Percentiles rank a stretch among this genome's conserved stretches.
phyloP scores from a whole-genome alignment of 2,113 vertebrate genomes.

The Peromyscus leucopus region DNA sequence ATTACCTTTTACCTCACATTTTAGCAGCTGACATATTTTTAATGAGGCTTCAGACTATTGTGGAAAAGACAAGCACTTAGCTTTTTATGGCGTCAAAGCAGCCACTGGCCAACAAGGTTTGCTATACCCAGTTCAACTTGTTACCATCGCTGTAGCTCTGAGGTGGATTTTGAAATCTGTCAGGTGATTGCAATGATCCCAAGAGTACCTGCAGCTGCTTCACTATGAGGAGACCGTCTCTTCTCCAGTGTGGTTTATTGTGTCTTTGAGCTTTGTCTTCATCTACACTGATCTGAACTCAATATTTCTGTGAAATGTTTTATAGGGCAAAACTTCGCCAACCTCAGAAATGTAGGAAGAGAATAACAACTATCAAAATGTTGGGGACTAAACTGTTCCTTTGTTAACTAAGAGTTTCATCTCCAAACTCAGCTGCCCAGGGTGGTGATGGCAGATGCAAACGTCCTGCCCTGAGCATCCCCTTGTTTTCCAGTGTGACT shows the following conservation, averaged over 20 bases:
- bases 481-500: not conserved
- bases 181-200: not conserved
- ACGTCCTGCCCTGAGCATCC: not conserved
- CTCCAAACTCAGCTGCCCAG: not conserved
- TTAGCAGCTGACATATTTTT: not conserved
- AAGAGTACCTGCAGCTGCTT: not conserved
- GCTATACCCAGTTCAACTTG: not conserved
- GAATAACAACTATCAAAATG: not conserved
- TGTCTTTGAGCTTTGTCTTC: not conserved
- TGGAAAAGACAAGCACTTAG: not conserved
- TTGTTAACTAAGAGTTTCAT: slow-evolving; percentile 47
- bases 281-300: not conserved
- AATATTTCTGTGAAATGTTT: not conserved
- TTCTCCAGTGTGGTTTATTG: not conserved
- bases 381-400: not conserved
- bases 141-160: not conserved
- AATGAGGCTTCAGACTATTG: not conserved
- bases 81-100: not conserved
- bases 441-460: not conserved
- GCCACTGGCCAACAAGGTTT: not conserved
- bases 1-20: not conserved
- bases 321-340: not conserved
- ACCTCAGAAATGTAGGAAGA: not conserved
- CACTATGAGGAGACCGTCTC: not conserved
- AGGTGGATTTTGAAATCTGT: not conserved